These are phyloP conservation scores for Ectemnius continuus DNA, from an alignment of 2,888 invertebrate species.

Conservation along the genomic window DNA sequence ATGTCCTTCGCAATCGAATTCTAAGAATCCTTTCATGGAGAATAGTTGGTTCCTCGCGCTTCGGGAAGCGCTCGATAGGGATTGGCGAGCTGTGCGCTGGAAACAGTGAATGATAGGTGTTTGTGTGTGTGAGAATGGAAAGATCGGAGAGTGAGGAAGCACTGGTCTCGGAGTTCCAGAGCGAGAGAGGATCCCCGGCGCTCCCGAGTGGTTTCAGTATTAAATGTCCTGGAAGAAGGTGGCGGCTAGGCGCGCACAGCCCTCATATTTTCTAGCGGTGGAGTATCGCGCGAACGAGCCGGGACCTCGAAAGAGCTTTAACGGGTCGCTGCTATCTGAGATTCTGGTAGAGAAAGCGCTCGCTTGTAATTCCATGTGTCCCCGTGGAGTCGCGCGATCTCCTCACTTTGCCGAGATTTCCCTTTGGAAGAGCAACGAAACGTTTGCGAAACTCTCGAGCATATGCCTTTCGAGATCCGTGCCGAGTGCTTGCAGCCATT, in stretches of 20 bases:
- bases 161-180: background rate
- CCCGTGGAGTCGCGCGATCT: too few species aligned
- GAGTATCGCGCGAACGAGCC: background rate
- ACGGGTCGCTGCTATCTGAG: background rate
- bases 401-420: too few species aligned
- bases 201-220: constrained; percentile 45
- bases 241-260: background rate
- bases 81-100: too few species aligned
- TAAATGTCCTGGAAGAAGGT: constrained; percentile 29
- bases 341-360: background rate
- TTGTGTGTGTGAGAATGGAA: too few species aligned
- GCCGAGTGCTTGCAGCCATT: too few species aligned
- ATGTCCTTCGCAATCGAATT: too few species aligned
- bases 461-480: too few species aligned
- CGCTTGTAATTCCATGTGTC: too few species aligned
- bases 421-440: too few species aligned
- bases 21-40: background rate
- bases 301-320: background rate
- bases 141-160: background rate
- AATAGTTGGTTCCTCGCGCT: background rate
- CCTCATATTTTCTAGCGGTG: constrained; percentile 11
- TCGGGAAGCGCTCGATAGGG: too few species aligned
- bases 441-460: too few species aligned
- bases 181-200: constrained; percentile 13
- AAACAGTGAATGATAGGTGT: background rate